Evolutionary conservation across 2,797 vertebrate genomes (phyloP), one percentile per base, ranked within the genome.

Genomic region (Rhabdophis nuchalis): DNA sequence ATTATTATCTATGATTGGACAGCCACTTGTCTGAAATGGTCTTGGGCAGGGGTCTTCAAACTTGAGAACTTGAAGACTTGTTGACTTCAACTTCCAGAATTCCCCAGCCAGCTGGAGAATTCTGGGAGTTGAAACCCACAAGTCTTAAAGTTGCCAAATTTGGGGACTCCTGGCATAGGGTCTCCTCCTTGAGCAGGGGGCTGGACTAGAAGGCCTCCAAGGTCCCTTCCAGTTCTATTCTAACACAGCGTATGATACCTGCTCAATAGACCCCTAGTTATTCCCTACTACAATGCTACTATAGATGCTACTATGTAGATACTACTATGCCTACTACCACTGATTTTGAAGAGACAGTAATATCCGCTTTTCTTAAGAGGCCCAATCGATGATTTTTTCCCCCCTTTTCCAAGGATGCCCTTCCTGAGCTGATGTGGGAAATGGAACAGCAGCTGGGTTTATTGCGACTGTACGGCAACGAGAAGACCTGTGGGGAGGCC

Each of bases 361-460:
- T 25, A 10, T 9, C n/a, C 6, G 6, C 2, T 12, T 27, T n/a
- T 86, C 4, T 8, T 4, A 9, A 58, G n/a, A 27, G 53, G 3
- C 13, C 13, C 23, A 86, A 46, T 13, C 14, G 5, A 61, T n/a
- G 29, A 0, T 16, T 5, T 18, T 29, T n/a, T n/a, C n/a, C 18
- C 20, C 25, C 32, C 6, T 53, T 27, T 89, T 36, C 86, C 23
- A 85, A 97, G 96, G 96, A 96, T 20, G 94, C 95, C 97, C 95
- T 98, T 97, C 92, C 98, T 90, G 98, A 98, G 93, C 96, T 98
- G 92, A 96, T 98, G 95, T 97, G 96, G 52, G 97, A 98, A 92
- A 95, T 99, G 95, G 98, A 98, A 90, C 97, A 98, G 96, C 98
- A 98, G 95, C 97, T 98, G 86, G 98, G 98, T 89, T 97, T 98